A percentile compares a stretch with the other conserved stretches of the same genome.
These are phyloP conservation scores for Calameuta pallipes DNA, from an alignment of 2,888 invertebrate species.

Conservation along the genomic window DNA sequence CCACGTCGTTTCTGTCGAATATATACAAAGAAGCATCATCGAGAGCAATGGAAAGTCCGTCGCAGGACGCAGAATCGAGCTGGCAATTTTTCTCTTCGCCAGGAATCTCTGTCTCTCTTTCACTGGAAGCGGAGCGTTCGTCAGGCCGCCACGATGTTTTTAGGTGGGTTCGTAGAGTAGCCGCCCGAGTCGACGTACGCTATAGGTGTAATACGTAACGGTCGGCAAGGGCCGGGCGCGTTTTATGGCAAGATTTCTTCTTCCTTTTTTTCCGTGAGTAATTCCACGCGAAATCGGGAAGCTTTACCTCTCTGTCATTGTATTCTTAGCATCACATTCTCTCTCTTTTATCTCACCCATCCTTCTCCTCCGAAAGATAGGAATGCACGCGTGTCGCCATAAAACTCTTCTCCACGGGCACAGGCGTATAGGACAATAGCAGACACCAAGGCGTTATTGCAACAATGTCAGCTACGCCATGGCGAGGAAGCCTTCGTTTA, in stretches of 20 bases:
- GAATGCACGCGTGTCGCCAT: background rate
- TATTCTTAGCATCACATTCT: background rate
- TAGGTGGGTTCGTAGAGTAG: background rate
- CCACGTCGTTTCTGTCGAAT: background rate
- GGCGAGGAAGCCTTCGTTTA: background rate
- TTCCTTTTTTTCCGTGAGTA: background rate
- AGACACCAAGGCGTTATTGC: background rate
- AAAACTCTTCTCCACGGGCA: background rate
- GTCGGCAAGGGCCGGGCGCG: slow-evolving; percentile 6
- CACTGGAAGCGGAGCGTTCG: background rate
- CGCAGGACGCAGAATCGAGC: background rate
- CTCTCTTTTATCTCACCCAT: background rate
- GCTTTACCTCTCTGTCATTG: background rate
- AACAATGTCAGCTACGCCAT: background rate
- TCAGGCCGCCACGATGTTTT: background rate
- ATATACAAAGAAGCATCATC: background rate
- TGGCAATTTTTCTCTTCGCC: background rate
- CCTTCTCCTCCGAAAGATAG: background rate
- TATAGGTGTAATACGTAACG: slow-evolving; percentile 9
- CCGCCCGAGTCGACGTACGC: slow-evolving; percentile 5
- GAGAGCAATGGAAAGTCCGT: background rate
- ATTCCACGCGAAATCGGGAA: background rate
- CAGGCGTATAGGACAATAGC: background rate
- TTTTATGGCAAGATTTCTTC: slow-evolving; percentile 7
- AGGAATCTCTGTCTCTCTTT: background rate